Conservation (phyloP, 2,113 vertebrate species). For the Gambusia affinis region DNA sequence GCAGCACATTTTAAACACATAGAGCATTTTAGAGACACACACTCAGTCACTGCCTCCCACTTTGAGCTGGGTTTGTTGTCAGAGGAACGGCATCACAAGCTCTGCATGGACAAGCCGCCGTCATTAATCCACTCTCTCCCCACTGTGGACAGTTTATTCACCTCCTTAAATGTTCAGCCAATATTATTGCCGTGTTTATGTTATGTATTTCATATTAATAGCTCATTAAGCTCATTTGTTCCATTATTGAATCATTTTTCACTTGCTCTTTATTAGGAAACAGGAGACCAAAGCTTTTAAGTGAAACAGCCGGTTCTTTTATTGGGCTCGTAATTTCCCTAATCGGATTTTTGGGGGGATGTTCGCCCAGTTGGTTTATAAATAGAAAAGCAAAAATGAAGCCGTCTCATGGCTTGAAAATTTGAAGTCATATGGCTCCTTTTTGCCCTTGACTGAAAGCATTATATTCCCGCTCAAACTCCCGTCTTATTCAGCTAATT, state of each 20-base stretch:
- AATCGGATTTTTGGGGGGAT: slow-evolving; percentile 62
- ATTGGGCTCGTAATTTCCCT: slow-evolving; percentile 61
- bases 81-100: slow-evolving; percentile 57
- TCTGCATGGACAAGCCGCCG: slow-evolving; percentile 30
- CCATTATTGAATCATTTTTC: slow-evolving; percentile 60
- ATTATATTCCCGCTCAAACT: slow-evolving; percentile 45
- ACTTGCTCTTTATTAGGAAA: slow-evolving; percentile 58
- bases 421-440: slow-evolving; percentile 67
- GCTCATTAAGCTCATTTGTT: slow-evolving; percentile 61
- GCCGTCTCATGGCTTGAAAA: slow-evolving; percentile 59
- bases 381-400: slow-evolving; percentile 66
- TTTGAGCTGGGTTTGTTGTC: slow-evolving; percentile 45
- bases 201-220: slow-evolving; percentile 57
- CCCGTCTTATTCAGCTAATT: slow-evolving; percentile 67
- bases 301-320: slow-evolving; percentile 53
- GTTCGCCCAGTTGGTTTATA: slow-evolving; percentile 39
- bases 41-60: slow-evolving; percentile 42
- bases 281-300: slow-evolving; percentile 38
- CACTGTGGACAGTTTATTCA: slow-evolving; percentile 40
- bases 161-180: slow-evolving; percentile 52
- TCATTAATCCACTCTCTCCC: slow-evolving; percentile 45
- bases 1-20: slow-evolving; percentile 78
- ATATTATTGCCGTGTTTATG: slow-evolving; percentile 60
- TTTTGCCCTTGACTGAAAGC: slow-evolving; percentile 51
- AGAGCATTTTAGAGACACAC: slow-evolving; percentile 60